phyloP scores from a whole-genome alignment of 2,797 vertebrate species.

The Cichlasoma orientale region DNA sequence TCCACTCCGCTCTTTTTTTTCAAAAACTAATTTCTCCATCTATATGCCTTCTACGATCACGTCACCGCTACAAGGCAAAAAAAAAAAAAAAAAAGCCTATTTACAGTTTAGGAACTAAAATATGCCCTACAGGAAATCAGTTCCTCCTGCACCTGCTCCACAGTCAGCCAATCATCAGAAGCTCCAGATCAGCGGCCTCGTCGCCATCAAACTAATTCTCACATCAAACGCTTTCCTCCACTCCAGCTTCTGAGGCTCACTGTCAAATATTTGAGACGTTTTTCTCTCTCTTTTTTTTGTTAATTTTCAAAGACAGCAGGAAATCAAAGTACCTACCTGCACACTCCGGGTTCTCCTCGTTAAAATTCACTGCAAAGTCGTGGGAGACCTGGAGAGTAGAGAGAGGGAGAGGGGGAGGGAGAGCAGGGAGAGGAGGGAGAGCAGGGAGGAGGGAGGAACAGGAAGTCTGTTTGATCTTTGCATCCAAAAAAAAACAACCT shows the following conservation, averaged over 20 bases:
- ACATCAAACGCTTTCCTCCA: neutral
- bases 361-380: constrained; percentile 90
- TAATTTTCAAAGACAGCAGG: neutral
- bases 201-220: neutral
- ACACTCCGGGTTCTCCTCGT: constrained; percentile 88
- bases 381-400: constrained; percentile 82
- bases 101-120: neutral
- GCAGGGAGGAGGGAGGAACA: neutral
- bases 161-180: neutral
- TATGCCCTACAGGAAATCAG: neutral
- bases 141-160: neutral
- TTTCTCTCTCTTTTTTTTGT: neutral
- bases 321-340: constrained; percentile 78
- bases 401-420: neutral
- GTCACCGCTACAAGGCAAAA: accelerated
- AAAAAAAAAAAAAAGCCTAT: too few species aligned
- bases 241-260: neutral
- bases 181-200: neutral
- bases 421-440: neutral
- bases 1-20: neutral
- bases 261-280: neutral
- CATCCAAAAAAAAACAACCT: neutral
- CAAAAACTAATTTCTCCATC: too few species aligned
- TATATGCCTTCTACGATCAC: neutral
- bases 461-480: constrained; percentile 24